phyloP scores from a whole-genome alignment of 2,888 invertebrate species.

The Erpobdella octoculata region DNA sequence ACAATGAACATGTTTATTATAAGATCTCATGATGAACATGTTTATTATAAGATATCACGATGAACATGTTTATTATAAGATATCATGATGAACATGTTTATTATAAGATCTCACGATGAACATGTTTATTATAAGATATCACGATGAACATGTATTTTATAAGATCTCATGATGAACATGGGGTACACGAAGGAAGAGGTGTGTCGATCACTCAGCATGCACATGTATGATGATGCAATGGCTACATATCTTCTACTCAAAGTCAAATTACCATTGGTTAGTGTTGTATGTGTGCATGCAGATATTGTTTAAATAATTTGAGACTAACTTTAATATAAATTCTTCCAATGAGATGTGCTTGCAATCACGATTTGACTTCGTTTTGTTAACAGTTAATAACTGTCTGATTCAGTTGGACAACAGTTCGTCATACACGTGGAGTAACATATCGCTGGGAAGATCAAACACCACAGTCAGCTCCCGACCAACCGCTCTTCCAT shows the following conservation, averaged over 20 bases:
- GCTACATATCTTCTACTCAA: slow-evolving; percentile 88
- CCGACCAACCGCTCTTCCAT: neutral
- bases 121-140: no score
- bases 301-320: neutral
- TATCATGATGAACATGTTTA: no score
- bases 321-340: neutral
- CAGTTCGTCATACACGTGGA: slow-evolving; percentile 14
- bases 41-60: no score
- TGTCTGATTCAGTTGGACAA: slow-evolving; percentile 19
- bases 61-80: no score
- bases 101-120: no score
- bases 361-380: no score
- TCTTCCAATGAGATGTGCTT: neutral
- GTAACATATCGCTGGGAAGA: slow-evolving; percentile 22
- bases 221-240: slow-evolving; percentile 97
- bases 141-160: no score
- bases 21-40: no score
- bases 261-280: slow-evolving; percentile 34
- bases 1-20: no score
- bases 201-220: slow-evolving; percentile 87
- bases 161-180: slow-evolving; percentile 64
- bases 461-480: slow-evolving; percentile 22
- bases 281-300: neutral
- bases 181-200: slow-evolving; percentile 92
- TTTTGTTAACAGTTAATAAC: no score